phyloP scores from a whole-genome alignment of 2,797 vertebrate genomes.

The Heteromormyrus szaboi region DNA sequence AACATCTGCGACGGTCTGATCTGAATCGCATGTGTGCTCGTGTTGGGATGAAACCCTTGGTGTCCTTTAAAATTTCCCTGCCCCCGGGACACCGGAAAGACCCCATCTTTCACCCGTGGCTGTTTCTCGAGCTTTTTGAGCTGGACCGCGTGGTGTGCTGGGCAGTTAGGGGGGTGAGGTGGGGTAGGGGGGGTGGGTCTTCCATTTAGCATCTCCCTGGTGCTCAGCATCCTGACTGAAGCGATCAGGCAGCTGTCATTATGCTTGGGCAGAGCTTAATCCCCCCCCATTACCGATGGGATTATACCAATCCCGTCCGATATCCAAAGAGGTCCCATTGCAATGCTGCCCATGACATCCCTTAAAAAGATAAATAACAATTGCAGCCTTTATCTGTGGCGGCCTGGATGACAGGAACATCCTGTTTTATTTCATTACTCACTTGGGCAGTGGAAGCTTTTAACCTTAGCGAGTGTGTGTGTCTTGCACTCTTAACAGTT shows the following conservation, averaged over 20 bases:
- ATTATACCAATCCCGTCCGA: neutral
- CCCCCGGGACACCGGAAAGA: neutral
- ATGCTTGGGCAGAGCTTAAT: neutral
- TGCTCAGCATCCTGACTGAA: neutral
- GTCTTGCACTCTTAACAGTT: neutral
- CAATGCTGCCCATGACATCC: neutral
- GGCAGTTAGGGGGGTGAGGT: neutral
- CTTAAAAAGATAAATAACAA: constrained; percentile 1
- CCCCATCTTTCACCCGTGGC: neutral
- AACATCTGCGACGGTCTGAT: neutral
- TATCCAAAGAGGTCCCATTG: neutral
- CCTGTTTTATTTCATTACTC: constrained; percentile 2
- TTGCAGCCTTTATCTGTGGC: neutral
- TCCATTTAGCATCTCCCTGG: neutral
- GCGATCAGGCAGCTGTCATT: neutral
- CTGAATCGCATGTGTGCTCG: neutral
- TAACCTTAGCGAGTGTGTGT: neutral
- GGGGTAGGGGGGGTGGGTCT: neutral
- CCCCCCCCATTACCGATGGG: neutral
- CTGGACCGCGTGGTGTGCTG: neutral
- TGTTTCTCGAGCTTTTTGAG: neutral
- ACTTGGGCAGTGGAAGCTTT: neutral
- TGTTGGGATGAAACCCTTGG: neutral
- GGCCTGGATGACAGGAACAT: neutral
- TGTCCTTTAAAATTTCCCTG: neutral